Base-by-base conservation (phyloP, 2,113 vertebrate species). In the Calidris pygmaea region DNA sequence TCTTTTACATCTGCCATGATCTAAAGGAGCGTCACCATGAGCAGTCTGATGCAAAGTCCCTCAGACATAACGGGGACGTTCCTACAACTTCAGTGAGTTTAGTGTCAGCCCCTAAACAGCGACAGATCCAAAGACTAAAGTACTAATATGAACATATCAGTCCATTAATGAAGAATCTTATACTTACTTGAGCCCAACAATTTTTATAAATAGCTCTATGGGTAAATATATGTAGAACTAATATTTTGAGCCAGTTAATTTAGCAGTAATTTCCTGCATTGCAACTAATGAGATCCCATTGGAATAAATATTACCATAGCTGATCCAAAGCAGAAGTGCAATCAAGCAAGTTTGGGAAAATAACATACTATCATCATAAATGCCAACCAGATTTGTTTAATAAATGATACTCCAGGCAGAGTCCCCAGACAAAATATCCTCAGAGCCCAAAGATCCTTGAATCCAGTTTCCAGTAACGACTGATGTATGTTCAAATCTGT, bases 241-340 rank as follows among this genome's bases (percentile, higher is more conserved):
- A 85, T 58, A 83, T 78, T 71, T 82, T 82, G 37, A 94, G 62
- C 18, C 65, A 55, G 41, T 82, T 93, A 63, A 87, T 90, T 90
- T 72, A 94, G 60, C 56, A 85, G n/a, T 74, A 59, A 91, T 95
- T 93, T 94, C 72, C 68, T 95, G 71, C 76, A 41, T 48, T 87
- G 34, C 75, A 74, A 65, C n/a, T 94, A 93, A 90, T 89, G 73
- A 97, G 76, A 67, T 92, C 76, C 76, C 68, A 22, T 11, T 90
- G 56, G 90, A 85, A 86, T 94, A 87, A 95, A 91, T 83, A 89
- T 87, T 77, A 53, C 41, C 62, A 37, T n/a, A 85, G 10, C 8
- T 77, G 70, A 81, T 94, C 70, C 45, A 94, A 93, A 35, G 65
- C 50, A 91, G 85, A 94, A 87, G 45, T 0, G 0, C 74, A 87